Evolutionary conservation across 2,888 invertebrate species (phyloP), one percentile per base, ranked within the genome.

Genomic region (Empis stercorea): DNA sequence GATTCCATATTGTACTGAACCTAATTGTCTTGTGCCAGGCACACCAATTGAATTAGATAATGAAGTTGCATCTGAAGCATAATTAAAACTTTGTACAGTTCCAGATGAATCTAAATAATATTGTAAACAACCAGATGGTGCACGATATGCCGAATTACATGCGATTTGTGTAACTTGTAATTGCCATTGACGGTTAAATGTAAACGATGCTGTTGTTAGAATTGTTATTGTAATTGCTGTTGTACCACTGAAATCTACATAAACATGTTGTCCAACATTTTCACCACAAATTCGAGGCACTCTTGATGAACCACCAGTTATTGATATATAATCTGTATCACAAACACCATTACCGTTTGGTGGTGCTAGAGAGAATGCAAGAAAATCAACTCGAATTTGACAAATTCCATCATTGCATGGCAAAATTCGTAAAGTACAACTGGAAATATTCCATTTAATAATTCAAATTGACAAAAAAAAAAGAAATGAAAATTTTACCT

Each of bases 201-300:
- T 68, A 3, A 76, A 76, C 1, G 75, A 66, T 0, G 72, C 59
- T 1, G 79, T 79, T 0, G 84, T 81, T 11, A 79, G 76, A 14
- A 87, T 69, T 0, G 78, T 73, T 41, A 87, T 75, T 4, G 76
- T 79, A 36, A 87, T 83, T 1, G 84, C 76, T 16, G 71, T 71
- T 17, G 76, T 75, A 1, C 77, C 79, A 57, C 80, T 78, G 58
- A 87, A 87, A 61, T 84, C 80, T 2, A 86, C 75, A 58, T 82
- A 87, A 23, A 87, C 73, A 56, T 84, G 84, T 62, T 87, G 84
- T 1, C 86, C 87, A 1, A 80, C 78, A 64, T 87, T 84, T 61
- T 84, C 84, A 0, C 89, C 89, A 61, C 89, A 91, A 49, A 91
- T 75, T 1, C 71, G 63, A 0, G 84, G 85, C 5, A 84, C 76